phyloP scores from a whole-genome alignment of 1,140 invertebrate genomes.

The Idris sp. region DNA sequence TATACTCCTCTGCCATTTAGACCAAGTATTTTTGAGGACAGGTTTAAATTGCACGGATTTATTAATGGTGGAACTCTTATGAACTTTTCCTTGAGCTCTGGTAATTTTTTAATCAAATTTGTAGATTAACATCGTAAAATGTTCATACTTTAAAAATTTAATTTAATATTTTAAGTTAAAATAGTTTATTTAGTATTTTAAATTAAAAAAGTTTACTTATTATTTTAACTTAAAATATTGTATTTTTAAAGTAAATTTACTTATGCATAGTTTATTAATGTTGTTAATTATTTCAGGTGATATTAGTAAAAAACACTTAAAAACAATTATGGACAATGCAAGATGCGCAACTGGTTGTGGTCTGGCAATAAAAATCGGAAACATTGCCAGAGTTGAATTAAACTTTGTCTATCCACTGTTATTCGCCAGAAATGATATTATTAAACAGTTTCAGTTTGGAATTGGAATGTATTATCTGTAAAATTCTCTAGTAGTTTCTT shows the following conservation, averaged over 20 bases:
- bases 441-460: constrained; percentile 75
- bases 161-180: too few relatives aligned
- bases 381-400: constrained; percentile 89
- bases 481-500: constrained; percentile 37
- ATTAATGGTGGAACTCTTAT: constrained; percentile 89
- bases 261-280: too few relatives aligned
- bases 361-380: constrained; percentile 86
- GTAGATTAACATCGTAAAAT: too few relatives aligned
- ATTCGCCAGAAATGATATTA: constrained; percentile 68
- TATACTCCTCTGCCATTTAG: constrained; percentile 92
- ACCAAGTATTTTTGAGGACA: constrained; percentile 86
- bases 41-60: constrained; percentile 91
- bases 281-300: constrained; percentile 59
- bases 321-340: constrained; percentile 76
- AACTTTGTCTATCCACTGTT: constrained; percentile 79
- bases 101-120: too few relatives aligned
- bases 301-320: constrained; percentile 71
- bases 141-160: too few relatives aligned
- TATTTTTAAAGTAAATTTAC: too few relatives aligned
- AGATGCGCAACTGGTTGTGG: constrained; percentile 85
- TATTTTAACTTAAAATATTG: too few relatives aligned
- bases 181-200: too few relatives aligned
- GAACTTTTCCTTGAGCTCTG: constrained; percentile 72
- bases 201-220: too few relatives aligned
- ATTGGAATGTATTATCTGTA: constrained; percentile 75